These are phyloP conservation scores for Nymphalis urticae DNA, from an alignment of 2,888 invertebrate species.

Conservation along the genomic window DNA sequence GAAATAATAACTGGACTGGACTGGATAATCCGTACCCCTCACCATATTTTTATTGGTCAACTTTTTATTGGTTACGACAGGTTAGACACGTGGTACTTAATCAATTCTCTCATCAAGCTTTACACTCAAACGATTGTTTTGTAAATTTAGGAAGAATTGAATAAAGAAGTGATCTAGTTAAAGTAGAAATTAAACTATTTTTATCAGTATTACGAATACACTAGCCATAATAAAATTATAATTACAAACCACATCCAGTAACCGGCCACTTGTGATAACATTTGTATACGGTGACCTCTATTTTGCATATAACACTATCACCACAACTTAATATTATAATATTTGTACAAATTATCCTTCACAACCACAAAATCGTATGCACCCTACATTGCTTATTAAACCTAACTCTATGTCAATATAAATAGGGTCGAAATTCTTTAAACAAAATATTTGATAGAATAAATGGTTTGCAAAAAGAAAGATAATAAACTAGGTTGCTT, in stretches of 20 bases:
- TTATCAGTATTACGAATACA: conserved; percentile 8
- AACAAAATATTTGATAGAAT: conserved; percentile 41
- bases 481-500: conserved; percentile 71
- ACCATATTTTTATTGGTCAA: too few species aligned
- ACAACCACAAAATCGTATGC: conserved; percentile 43
- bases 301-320: conserved; percentile 62
- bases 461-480: conserved; percentile 69
- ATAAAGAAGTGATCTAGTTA: neutral
- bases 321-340: conserved; percentile 49
- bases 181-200: neutral
- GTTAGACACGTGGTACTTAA: too few species aligned
- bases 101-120: too few species aligned
- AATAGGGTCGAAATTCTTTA: conserved; percentile 31
- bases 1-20: too few species aligned
- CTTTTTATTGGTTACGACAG: too few species aligned
- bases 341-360: conserved; percentile 63
- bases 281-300: conserved; percentile 55
- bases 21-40: too few species aligned
- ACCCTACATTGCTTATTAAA: neutral
- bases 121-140: too few species aligned
- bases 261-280: conserved; percentile 53
- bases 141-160: too few species aligned
- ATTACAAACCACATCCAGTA: conserved; percentile 22
- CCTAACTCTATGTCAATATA: neutral
- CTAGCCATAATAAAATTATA: conserved; percentile 13